Evolutionary conservation across 2,888 invertebrate species (phyloP).

Genomic region (Dilophus febrilis): DNA sequence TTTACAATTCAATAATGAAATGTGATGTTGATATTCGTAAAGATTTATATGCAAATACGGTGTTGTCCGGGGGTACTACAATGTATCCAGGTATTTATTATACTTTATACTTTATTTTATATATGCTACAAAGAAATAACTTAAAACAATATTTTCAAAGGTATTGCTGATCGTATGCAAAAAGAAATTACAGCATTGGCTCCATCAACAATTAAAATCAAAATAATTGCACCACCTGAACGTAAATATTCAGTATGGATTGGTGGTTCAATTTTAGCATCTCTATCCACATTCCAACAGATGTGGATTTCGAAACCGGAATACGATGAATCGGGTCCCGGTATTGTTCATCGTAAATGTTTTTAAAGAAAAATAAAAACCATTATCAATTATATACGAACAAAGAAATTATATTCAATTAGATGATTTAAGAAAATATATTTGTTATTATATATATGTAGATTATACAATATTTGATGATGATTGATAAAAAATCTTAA

Average conservation of each 20-base stretch:
- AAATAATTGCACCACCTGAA: constrained; percentile 73
- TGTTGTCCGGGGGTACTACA: constrained; percentile 83
- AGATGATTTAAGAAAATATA: too few species aligned
- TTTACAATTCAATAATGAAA: constrained; percentile 90
- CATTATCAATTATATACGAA: too few species aligned
- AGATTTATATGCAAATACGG: constrained; percentile 82
- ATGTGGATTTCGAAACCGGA: constrained; percentile 88
- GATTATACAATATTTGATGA: too few species aligned
- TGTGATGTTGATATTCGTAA: constrained; percentile 87
- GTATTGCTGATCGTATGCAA: constrained; percentile 72
- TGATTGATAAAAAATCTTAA: too few species aligned
- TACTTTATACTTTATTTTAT: too few species aligned
- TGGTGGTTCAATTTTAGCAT: constrained; percentile 69
- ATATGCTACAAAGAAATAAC: too few species aligned
- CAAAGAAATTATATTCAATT: too few species aligned
- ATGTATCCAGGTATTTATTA: constrained; percentile 83
- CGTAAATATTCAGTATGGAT: constrained; percentile 83
- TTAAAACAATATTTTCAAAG: constrained; percentile 31
- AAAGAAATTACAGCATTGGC: constrained; percentile 71
- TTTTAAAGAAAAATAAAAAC: too few species aligned
- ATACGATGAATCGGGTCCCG: constrained; percentile 83
- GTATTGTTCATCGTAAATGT: constrained; percentile 87
- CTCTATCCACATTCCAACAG: constrained; percentile 72
- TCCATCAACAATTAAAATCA: constrained; percentile 73
- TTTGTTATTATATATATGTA: too few species aligned